Evolutionary conservation across 2,888 invertebrate species (phyloP), one percentile per base, ranked within the genome.

Genomic region (Ypsolopha sequella): DNA sequence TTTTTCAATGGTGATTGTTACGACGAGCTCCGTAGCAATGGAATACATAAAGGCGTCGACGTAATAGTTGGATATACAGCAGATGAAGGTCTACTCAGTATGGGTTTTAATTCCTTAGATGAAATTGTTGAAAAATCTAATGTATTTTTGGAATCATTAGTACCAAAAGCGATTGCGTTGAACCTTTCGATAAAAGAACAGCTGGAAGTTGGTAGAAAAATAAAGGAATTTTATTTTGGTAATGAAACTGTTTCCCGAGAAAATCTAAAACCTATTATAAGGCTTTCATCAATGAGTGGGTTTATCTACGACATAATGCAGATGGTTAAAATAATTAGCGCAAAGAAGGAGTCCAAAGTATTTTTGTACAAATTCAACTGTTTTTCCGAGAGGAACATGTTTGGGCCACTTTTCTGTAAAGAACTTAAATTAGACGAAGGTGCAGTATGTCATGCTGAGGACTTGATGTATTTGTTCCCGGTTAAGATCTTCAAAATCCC

Each of bases 21-120:
- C 8, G 77, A 89, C 8, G 65, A 73, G 11, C 56, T 85, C 11
- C 73, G 76, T 59, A 24, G 24, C 24, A 70, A 79, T 6, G 89
- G 89, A 7, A 74, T 78, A 7, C 76, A 89, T 43, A 62, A 72
- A 55, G 70, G 62, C 3, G 78, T 91, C 1, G 92, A 93, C 0
- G 88, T 93, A 66, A 89, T 95, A 69, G 82, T 90, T 24, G 95
- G 95, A 3, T 75, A 91, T 9, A 93, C 90, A 6, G 87, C 89
- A 14, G 89, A 93, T 48, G 95, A 95, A 76, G 93, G 93, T 0
- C 35, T 73, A 0, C 52, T 74, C 41, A 35, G 39, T 4, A 55
- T 60, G 6, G 33, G 70, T 1, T 48, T 52, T 9, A 36, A 4
- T 24, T 51, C 0, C 11, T n/a, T 63, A 2, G 62, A 71, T 0